Conservation (phyloP, 2,888 invertebrate genomes). For the Eilema sororculum region DNA sequence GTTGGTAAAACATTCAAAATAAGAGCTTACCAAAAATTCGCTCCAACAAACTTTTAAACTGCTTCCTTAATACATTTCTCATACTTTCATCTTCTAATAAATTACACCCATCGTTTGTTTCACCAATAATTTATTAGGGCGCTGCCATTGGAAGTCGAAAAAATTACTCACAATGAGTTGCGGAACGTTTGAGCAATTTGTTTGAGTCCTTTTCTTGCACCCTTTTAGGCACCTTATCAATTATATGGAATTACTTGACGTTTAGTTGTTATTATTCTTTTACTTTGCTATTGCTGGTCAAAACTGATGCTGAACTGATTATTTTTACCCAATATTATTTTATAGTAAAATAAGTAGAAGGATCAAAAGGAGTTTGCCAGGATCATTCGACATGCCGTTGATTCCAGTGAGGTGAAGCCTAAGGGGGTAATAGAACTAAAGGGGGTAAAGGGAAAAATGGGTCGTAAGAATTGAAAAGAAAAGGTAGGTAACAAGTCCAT, state of each 20-base stretch:
- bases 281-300: background rate
- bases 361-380: too few relatives aligned
- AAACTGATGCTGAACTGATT: background rate
- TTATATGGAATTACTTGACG: slow-evolving; percentile 38
- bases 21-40: slow-evolving; percentile 11
- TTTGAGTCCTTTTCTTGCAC: slow-evolving; percentile 25
- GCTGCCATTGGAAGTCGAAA: slow-evolving; percentile 30
- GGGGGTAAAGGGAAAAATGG: too few relatives aligned
- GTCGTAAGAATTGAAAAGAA: too few relatives aligned
- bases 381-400: too few relatives aligned
- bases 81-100: slow-evolving; percentile 10
- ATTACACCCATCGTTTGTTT: slow-evolving; percentile 37
- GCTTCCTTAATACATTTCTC: slow-evolving; percentile 22
- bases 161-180: slow-evolving; percentile 24
- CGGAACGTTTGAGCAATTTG: slow-evolving; percentile 31
- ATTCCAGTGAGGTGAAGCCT: too few relatives aligned
- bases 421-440: too few relatives aligned
- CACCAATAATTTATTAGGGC: slow-evolving; percentile 39
- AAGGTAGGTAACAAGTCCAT: too few relatives aligned
- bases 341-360: too few relatives aligned
- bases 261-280: slow-evolving; percentile 32
- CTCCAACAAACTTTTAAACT: slow-evolving; percentile 16
- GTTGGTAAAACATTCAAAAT: slow-evolving; percentile 12
- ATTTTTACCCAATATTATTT: background rate
- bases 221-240: slow-evolving; percentile 28